These are phyloP conservation scores for Coenobita brevimanus DNA, from an alignment of 1,140 invertebrate genomes.

Conservation along the genomic window DNA sequence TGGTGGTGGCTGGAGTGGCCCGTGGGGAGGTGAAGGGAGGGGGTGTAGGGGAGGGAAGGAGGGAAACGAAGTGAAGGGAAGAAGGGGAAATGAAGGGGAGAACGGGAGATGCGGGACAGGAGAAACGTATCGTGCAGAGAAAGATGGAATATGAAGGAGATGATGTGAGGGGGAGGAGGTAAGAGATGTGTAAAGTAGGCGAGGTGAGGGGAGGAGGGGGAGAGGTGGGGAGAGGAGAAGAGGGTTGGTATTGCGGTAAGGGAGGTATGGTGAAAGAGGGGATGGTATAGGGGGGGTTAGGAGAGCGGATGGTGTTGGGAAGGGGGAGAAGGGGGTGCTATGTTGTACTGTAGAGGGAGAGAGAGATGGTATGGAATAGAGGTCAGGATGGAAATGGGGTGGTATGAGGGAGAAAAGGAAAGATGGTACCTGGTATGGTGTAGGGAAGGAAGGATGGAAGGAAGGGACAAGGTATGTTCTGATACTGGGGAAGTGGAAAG, in stretches of 20 bases:
- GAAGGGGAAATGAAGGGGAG: neutral
- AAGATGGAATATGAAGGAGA: neutral
- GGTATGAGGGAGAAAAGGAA: neutral
- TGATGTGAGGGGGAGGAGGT: neutral
- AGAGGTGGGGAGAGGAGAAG: neutral
- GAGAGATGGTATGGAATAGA: too few species aligned
- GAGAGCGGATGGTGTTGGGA: neutral
- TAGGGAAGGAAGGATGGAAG: neutral
- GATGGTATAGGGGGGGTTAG: neutral
- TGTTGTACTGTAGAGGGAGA: neutral
- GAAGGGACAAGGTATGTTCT: too few species aligned
- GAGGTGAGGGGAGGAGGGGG: conserved; percentile 6
- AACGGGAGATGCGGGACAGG: neutral
- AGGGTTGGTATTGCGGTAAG: neutral
- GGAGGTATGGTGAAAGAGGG: neutral
- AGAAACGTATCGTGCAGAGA: conserved; percentile 2
- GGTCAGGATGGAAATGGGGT: neutral
- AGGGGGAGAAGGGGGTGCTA: neutral
- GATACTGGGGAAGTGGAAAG: too few species aligned
- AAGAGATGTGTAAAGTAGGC: too few species aligned
- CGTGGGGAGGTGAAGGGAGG: conserved; percentile 4
- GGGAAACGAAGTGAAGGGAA: neutral
- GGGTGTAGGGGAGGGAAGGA: neutral
- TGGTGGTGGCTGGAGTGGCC: conserved; percentile 31
- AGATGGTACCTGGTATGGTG: too few species aligned